Conservation (phyloP, 2,113 vertebrate species). For the Lichenostomus cassidix region DNA sequence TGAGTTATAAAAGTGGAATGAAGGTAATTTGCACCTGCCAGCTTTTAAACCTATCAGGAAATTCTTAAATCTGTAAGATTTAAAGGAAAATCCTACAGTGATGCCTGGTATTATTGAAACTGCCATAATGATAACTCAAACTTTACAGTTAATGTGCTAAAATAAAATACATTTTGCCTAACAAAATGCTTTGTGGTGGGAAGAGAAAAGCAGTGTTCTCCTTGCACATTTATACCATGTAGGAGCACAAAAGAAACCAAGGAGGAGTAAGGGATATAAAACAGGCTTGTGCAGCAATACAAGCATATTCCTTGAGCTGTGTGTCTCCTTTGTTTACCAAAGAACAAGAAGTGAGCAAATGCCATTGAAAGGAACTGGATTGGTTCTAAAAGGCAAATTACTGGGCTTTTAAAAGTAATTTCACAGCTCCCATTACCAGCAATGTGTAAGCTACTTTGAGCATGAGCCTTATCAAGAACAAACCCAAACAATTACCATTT, state of each 20-base stretch:
- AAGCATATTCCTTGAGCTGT: neutral
- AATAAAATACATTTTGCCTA: neutral
- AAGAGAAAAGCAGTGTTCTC: neutral
- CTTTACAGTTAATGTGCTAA: neutral
- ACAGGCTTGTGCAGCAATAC: neutral
- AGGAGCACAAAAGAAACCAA: neutral
- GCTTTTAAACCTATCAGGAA: neutral
- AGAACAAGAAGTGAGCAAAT: neutral
- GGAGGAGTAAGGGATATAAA: neutral
- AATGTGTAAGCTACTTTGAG: neutral
- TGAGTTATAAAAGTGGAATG: neutral
- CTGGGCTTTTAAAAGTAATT: slow-evolving; percentile 24
- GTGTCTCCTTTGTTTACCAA: slow-evolving; percentile 8
- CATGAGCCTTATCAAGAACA: neutral
- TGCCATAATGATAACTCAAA: neutral
- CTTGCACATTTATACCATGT: neutral
- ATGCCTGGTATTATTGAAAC: neutral
- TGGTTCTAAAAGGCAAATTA: slow-evolving; percentile 31
- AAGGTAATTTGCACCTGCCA: neutral
- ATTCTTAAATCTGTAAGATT: neutral
- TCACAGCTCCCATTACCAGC: slow-evolving; percentile 26
- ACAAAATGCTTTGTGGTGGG: neutral
- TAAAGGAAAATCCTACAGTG: neutral
- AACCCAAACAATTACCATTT: slow-evolving; percentile 24
- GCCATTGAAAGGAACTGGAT: neutral